phyloP scores from a whole-genome alignment of 2,797 vertebrate species.

The Onychomys torridus region DNA sequence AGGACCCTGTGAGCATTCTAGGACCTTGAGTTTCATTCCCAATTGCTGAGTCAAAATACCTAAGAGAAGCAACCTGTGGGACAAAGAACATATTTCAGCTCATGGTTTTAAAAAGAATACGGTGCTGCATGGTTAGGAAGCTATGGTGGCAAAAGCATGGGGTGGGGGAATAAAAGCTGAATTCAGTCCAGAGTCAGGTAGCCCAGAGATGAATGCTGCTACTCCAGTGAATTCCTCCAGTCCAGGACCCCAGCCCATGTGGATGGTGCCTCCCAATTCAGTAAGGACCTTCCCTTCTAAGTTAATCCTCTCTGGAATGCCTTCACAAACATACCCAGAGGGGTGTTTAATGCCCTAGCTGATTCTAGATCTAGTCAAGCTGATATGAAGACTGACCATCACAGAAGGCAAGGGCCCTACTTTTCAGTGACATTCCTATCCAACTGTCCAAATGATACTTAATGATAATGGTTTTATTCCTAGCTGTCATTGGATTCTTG shows the following conservation, averaged over 20 bases:
- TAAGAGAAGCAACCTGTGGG: neutral
- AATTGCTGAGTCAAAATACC: neutral
- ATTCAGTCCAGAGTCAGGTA: neutral
- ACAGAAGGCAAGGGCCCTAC: neutral
- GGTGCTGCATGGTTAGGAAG: too few species aligned
- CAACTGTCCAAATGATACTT: neutral
- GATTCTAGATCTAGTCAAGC: neutral
- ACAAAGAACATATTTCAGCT: neutral
- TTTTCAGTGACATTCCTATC: neutral
- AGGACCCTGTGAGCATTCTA: neutral
- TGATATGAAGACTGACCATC: too few species aligned
- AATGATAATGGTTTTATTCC: neutral
- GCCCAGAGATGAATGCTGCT: neutral
- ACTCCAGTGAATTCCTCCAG: neutral
- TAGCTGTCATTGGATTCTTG: neutral
- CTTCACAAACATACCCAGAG: neutral
- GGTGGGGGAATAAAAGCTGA: neutral
- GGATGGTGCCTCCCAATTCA: neutral
- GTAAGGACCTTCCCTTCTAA: neutral
- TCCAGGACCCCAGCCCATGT: too few species aligned
- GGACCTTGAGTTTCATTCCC: neutral
- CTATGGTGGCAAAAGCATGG: neutral
- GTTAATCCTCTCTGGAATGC: neutral
- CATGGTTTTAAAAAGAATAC: neutral
- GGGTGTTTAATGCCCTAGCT: neutral